phyloP scores from a whole-genome alignment of 2,797 vertebrate species.

The Catamblyrhynchus diadema region DNA sequence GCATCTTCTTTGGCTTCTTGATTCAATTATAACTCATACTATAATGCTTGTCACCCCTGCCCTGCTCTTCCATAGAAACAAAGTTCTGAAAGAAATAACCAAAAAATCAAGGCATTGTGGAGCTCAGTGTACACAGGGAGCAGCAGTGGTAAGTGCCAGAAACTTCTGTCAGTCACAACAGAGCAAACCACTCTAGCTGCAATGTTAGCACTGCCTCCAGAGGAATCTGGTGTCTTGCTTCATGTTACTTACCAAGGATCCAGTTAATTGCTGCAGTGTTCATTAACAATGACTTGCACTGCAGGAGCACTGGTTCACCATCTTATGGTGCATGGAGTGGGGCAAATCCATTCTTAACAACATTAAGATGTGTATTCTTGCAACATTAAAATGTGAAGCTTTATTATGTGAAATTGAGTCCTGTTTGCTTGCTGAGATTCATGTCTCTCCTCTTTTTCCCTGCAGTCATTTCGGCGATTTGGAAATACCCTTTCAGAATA shows the following conservation, averaged over 20 bases:
- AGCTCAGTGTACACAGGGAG: conserved; percentile 66
- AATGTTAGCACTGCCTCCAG: background rate
- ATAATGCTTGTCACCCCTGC: background rate
- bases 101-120: conserved; percentile 43
- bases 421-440: background rate
- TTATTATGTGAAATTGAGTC: background rate
- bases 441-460: background rate
- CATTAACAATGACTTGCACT: background rate
- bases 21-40: background rate
- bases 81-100: conserved; percentile 78
- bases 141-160: conserved; percentile 79
- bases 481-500: conserved; percentile 68
- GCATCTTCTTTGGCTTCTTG: background rate
- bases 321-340: background rate
- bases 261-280: background rate
- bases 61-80: conserved; percentile 72
- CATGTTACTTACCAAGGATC: background rate
- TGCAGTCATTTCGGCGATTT: conserved; percentile 80
- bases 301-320: background rate
- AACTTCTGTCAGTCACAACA: background rate
- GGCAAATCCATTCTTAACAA: background rate
- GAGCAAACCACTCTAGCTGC: background rate
- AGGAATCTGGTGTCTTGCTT: background rate
- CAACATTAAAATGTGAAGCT: background rate
- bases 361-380: background rate